Base-by-base conservation (phyloP, 2,113 vertebrate genomes). In the Barbus barbus region DNA sequence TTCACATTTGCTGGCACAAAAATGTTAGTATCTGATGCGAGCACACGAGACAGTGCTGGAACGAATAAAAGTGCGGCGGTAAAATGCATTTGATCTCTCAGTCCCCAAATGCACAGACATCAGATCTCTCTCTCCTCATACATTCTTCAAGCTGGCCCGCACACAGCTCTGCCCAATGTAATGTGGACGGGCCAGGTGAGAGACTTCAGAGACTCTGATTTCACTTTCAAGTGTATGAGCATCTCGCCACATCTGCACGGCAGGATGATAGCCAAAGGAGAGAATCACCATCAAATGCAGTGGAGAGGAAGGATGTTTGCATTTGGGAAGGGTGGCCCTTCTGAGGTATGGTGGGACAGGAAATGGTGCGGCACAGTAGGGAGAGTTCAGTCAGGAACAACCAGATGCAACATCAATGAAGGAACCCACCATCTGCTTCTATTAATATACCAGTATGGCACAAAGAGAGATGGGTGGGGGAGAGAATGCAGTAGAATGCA, bases 391-490 rank as follows among this genome's bases (percentile, higher is more conserved):
- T 67, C 33, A 83, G 58, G 41, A 85, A 79, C 75, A 38, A 58
- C 78, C 86, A 86, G 84, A 87, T 88, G 82, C 74, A 84, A 84
- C 86, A 86, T 86, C 82, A 86, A 84, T 89, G 84, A 83, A 81
- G 61, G 6, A 83, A 73, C 74, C 63, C 79, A 36, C 82, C 86
- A 86, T 87, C 82, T 86, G 86, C 63, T 87, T 84, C 79, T 86
- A 83, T 87, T 87, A 86, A 86, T 87, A 84, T 61, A 60, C 31
- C 44, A 51, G 20, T 31, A 61, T 60, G 16, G 80, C 11, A 74
- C 48, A 85, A 76, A 85, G 41, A 87, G 51, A 48, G 72, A 69
- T n/a, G 83, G 79, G 71, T 48, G 74, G 36, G 74, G 69, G 44
- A 58, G 76, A 61, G 65, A 82, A 71, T 84, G 84, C 85, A 85